Percentiles rank a stretch among this genome's conserved stretches.
Conservation (phyloP, 2,888 invertebrate genomes). For the Liopterus haemorrhoidalis region DNA sequence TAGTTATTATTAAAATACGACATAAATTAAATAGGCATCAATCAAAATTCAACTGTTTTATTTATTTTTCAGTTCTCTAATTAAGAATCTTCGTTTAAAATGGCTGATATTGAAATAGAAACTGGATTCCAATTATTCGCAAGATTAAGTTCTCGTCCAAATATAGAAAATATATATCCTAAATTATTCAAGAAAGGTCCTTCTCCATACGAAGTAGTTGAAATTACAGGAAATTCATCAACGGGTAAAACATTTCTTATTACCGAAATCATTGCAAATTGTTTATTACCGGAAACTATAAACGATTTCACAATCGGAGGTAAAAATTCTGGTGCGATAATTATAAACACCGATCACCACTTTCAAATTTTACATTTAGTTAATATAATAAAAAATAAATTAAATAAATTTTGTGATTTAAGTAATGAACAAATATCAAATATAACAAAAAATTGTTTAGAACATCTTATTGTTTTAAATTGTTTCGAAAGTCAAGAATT, state of each 20-base stretch:
- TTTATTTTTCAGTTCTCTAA: no score
- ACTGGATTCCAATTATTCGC: slow-evolving; percentile 31
- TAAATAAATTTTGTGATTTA: slow-evolving; percentile 34
- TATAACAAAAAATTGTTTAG: slow-evolving; percentile 38
- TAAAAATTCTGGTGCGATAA: slow-evolving; percentile 44
- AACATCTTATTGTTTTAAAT: slow-evolving; percentile 42
- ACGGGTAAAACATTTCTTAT: slow-evolving; percentile 48
- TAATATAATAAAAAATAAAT: slow-evolving; percentile 39
- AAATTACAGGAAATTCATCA: slow-evolving; percentile 47
- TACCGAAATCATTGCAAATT: slow-evolving; percentile 46
- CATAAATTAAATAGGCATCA: no score
- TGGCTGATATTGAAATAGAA: slow-evolving; percentile 28
- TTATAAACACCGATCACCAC: slow-evolving; percentile 50
- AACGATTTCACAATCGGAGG: slow-evolving; percentile 41
- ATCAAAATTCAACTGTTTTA: no score
- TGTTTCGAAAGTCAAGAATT: slow-evolving; percentile 44
- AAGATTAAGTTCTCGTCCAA: slow-evolving; percentile 27
- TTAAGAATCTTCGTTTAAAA: no score
- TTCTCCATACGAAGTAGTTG: slow-evolving; percentile 43
- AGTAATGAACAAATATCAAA: slow-evolving; percentile 27
- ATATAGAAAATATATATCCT: slow-evolving; percentile 26
- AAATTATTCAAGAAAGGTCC: slow-evolving; percentile 37
- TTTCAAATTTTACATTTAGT: slow-evolving; percentile 44
- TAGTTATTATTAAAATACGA: no score
- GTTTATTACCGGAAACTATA: slow-evolving; percentile 43